These are phyloP conservation scores for Heliconius ismenius DNA, from an alignment of 2,888 invertebrate species.

Conservation along the genomic window DNA sequence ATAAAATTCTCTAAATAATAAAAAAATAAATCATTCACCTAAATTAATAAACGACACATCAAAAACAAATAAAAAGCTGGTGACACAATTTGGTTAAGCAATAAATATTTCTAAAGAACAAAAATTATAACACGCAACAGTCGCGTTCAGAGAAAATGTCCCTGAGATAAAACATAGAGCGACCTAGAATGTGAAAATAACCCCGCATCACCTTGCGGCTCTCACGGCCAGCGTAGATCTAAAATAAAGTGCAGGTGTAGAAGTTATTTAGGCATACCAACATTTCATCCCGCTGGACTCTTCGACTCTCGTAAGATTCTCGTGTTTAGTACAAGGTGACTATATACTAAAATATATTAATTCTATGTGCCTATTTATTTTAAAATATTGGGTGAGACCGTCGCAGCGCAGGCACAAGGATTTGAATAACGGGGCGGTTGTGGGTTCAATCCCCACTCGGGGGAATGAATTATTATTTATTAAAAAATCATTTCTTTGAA, in stretches of 20 bases:
- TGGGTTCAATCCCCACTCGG: too few species aligned
- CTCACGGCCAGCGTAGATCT: slow-evolving; percentile 68
- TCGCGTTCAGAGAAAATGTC: slow-evolving; percentile 61
- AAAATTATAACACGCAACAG: slow-evolving; percentile 49
- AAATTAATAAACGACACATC: not conserved
- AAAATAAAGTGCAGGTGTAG: slow-evolving; percentile 78
- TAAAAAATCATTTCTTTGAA: too few species aligned
- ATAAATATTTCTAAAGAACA: slow-evolving; percentile 26
- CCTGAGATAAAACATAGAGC: slow-evolving; percentile 73
- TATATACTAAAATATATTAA: not conserved
- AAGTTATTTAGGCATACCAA: slow-evolving; percentile 54
- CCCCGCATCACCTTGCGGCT: slow-evolving; percentile 74
- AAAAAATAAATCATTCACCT: not conserved
- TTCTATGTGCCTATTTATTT: not conserved
- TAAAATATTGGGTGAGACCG: not conserved
- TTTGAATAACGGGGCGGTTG: too few species aligned
- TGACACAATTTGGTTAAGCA: slow-evolving; percentile 5
- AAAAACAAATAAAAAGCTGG: not conserved
- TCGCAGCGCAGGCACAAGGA: too few species aligned
- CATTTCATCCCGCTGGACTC: slow-evolving; percentile 34
- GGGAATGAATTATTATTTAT: too few species aligned
- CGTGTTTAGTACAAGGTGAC: slow-evolving; percentile 35
- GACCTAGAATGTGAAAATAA: slow-evolving; percentile 80
- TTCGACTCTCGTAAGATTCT: slow-evolving; percentile 34
- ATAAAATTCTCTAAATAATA: not conserved